Evolutionary conservation across 2,797 vertebrate species (phyloP).

Genomic region (Enteromius paludinosus): DNA sequence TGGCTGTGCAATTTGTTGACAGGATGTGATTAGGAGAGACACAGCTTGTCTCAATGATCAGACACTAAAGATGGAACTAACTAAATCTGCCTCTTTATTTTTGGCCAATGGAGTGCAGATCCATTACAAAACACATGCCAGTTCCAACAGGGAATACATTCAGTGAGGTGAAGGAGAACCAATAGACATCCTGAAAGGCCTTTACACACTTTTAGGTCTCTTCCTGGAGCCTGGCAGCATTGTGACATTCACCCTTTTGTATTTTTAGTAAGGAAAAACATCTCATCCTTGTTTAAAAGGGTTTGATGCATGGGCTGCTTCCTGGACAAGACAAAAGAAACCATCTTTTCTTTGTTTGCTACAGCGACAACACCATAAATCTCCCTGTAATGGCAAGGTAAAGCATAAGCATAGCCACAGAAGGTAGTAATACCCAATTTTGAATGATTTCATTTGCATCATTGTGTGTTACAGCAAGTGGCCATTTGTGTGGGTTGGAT

Average conservation of each 20-base stretch:
- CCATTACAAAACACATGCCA: neutral
- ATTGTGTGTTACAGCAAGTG: constrained; percentile 21
- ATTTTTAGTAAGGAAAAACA: constrained; percentile 29
- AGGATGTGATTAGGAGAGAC: constrained; percentile 29
- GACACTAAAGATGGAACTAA: constrained; percentile 40
- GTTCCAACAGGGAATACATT: constrained; percentile 18
- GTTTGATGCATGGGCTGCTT: constrained; percentile 22
- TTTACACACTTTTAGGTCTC: constrained; percentile 2
- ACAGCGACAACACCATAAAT: constrained; percentile 26
- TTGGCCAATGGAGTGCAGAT: constrained; percentile 19
- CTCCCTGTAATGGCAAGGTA: constrained; percentile 10
- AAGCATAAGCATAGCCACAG: neutral
- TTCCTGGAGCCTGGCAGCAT: constrained; percentile 18
- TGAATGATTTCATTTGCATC: constrained; percentile 22
- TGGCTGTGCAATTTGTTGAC: neutral
- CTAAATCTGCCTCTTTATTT: constrained; percentile 39
- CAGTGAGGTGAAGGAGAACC: neutral
- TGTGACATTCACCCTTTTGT: constrained; percentile 26
- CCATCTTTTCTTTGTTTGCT: constrained; percentile 23
- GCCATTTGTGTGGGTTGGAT: constrained; percentile 39
- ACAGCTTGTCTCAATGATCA: constrained; percentile 35
- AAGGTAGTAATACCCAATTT: constrained; percentile 27
- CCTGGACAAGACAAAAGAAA: constrained; percentile 29
- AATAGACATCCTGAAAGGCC: constrained; percentile 6
- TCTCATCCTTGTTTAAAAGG: constrained; percentile 11